A percentile compares a stretch with the other conserved stretches of the same genome.
Evolutionary conservation across 2,888 invertebrate genomes (phyloP).

Genomic region (Chromoteleia sp.): DNA sequence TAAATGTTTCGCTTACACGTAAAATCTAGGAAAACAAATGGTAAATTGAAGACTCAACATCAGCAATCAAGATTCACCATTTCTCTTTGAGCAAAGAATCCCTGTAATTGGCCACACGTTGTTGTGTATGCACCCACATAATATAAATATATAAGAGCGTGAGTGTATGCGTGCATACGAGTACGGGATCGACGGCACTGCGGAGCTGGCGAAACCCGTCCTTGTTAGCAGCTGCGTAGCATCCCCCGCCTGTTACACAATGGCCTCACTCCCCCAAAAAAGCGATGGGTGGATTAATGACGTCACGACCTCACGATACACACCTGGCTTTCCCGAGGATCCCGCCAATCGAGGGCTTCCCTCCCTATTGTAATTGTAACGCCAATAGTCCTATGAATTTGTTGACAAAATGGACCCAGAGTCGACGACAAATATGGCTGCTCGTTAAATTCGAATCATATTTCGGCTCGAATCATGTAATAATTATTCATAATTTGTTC

Average conservation of each 20-base stretch:
- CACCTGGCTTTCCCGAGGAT: constrained; percentile 81
- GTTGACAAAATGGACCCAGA: constrained; percentile 69
- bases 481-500: too few relatives aligned
- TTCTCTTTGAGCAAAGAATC: constrained; percentile 59
- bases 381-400: constrained; percentile 40
- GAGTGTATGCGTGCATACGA: constrained; percentile 15
- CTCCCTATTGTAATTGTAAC: constrained; percentile 58
- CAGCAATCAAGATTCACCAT: constrained; percentile 60
- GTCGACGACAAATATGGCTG: constrained; percentile 42
- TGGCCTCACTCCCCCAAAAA: constrained; percentile 76
- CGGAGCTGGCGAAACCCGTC: constrained; percentile 62
- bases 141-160: constrained; percentile 37
- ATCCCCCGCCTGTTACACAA: constrained; percentile 83
- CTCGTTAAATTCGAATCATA: neutral
- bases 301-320: constrained; percentile 80
- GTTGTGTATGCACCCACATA: constrained; percentile 53
- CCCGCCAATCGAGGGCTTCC: constrained; percentile 78
- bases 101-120: constrained; percentile 55
- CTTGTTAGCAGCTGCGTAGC: constrained; percentile 83
- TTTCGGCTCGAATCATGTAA: neutral
- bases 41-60: constrained; percentile 33
- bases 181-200: constrained; percentile 37
- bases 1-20: constrained; percentile 14
- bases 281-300: constrained; percentile 84
- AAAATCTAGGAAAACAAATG: constrained; percentile 26